These are phyloP conservation scores for Nomia melanderi DNA, from an alignment of 1,140 invertebrate genomes.

Conservation along the genomic window DNA sequence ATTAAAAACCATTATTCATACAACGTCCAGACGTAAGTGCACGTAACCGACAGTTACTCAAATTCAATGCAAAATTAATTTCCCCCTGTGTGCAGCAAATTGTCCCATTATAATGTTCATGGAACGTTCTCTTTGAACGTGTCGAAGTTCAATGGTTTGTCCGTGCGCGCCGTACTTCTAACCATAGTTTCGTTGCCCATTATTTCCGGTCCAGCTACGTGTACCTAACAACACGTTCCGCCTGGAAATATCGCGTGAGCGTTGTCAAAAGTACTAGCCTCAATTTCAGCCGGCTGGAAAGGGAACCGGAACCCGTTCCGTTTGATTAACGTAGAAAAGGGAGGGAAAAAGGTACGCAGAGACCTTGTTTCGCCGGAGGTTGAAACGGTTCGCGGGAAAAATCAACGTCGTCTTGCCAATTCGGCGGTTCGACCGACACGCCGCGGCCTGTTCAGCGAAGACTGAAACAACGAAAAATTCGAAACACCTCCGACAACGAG, in stretches of 20 bases:
- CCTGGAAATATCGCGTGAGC: not conserved
- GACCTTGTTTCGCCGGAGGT: not conserved
- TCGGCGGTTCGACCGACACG: not conserved
- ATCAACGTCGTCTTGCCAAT: not conserved
- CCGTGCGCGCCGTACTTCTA: no score
- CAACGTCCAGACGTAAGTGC: no score
- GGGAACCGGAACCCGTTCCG: no score
- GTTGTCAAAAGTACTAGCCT: not conserved
- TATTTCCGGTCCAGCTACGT: not conserved
- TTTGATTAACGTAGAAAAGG: not conserved
- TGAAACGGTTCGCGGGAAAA: slow-evolving; percentile 1
- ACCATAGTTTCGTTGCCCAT: no score
- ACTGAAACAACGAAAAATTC: slow-evolving; percentile 7
- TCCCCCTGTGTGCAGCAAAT: no score
- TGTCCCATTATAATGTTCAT: no score
- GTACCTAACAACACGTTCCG: not conserved
- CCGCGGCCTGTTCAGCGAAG: not conserved
- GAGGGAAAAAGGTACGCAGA: not conserved
- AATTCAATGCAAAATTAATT: no score
- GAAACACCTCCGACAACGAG: not conserved
- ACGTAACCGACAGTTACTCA: no score
- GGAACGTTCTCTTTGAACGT: no score
- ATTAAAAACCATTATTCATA: no score
- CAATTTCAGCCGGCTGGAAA: not conserved
- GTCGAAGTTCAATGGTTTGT: no score